phyloP scores from a whole-genome alignment of 2,888 invertebrate species.

The Griposia aprilina region DNA sequence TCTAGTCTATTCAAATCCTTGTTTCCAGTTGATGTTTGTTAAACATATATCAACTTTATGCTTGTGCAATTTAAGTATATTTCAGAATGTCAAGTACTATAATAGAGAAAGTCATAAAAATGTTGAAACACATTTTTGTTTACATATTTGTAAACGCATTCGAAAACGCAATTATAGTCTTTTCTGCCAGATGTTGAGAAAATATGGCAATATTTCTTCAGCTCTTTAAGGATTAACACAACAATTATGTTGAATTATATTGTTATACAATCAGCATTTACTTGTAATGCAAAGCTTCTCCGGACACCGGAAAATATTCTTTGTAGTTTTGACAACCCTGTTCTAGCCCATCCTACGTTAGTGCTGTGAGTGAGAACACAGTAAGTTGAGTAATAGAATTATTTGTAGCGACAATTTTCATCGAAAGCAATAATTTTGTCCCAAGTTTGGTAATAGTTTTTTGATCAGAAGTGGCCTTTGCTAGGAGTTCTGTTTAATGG shows the following conservation, averaged over 20 bases:
- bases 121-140: background rate
- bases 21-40: background rate
- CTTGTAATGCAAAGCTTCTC: background rate
- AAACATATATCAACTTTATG: background rate
- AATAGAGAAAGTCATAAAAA: background rate
- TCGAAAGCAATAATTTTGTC: conserved; percentile 15
- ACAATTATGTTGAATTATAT: background rate
- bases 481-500: background rate
- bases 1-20: background rate
- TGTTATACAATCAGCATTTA: background rate
- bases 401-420: conserved; percentile 27
- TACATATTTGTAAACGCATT: background rate
- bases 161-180: background rate
- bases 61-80: background rate
- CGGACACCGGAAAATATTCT: background rate
- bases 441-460: conserved; percentile 3
- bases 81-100: background rate
- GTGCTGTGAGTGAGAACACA: conserved; percentile 26
- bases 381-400: conserved; percentile 50
- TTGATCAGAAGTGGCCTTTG: conserved; percentile 4
- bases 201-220: background rate
- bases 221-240: background rate
- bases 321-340: conserved; percentile 36
- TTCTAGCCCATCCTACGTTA: background rate
- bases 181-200: background rate